Conservation (phyloP, 1,140 invertebrate genomes). For the Ceratitis capitata region DNA sequence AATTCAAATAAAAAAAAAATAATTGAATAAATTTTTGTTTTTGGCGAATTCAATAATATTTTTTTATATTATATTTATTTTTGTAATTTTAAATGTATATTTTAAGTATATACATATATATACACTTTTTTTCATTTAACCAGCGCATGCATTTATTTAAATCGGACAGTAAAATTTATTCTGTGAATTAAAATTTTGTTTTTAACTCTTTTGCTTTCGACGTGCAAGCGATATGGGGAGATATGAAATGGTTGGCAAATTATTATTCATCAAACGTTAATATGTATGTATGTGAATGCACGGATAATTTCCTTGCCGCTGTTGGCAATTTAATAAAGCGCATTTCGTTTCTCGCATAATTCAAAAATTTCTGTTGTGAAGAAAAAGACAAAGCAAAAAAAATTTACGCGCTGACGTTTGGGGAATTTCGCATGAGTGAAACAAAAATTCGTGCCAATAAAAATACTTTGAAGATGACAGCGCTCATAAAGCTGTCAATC, state of each 20-base stretch:
- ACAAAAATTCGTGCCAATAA: slow-evolving; percentile 34
- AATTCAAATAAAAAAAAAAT: neutral
- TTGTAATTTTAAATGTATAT: neutral
- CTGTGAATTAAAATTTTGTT: neutral
- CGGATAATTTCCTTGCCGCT: neutral
- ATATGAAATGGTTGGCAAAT: neutral
- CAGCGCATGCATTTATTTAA: slow-evolving; percentile 9
- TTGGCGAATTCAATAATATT: neutral
- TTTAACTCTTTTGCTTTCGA: neutral
- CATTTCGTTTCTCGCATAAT: neutral
- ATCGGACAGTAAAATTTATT: neutral
- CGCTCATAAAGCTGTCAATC: slow-evolving; percentile 36
- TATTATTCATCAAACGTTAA: neutral
- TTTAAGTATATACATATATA: neutral
- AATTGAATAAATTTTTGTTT: too few relatives aligned
- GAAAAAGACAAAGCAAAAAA: neutral
- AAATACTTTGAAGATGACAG: slow-evolving; percentile 30
- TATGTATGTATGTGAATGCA: neutral
- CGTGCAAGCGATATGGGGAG: slow-evolving; percentile 9
- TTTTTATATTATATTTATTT: neutral
- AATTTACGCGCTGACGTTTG: neutral
- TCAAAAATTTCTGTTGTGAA: neutral
- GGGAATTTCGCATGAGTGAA: neutral
- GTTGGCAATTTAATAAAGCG: slow-evolving; percentile 33
- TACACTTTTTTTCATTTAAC: neutral